Base-by-base conservation (phyloP, 1,140 invertebrate species). In the Brachionus asplanchnoidis region DNA sequence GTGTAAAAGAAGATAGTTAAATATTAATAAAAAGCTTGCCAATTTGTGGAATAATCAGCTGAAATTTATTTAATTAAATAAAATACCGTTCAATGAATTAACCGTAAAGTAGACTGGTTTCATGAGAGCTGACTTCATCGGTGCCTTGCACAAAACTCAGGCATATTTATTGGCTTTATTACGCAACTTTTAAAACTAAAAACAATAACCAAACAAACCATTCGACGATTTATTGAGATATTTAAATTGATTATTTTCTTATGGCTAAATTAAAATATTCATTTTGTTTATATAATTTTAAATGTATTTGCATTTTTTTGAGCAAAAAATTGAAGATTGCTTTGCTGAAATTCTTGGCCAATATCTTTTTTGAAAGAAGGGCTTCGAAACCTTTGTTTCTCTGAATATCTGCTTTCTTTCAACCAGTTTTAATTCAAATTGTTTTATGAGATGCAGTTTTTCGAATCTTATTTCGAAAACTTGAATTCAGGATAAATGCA, bases 261-360 rank as follows among this genome's bases (percentile, higher is more conserved):
- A 23, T 32, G 32, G 32, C 32, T 17, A 40, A 68, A 68, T 32
- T 68, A 68, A 68, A 68, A 68, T 68, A 68, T 28, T 68, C 66
- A 14, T 68, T 40, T 68, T 68, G 66, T 68, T 68, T 68, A 32
- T 68, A 32, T 68, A 68, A 32, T 68, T 68, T 68, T 11, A 68
- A 68, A 68, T 68, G 28, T 68, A 68, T 68, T 40, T 68, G 66
- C n/a, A 68, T 68, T 32, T 6, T 28, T 28, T 14, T 68, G 12
- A 32, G 26, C 32, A 32, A 26, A 26, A 23, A 36, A 36, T 36
- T 36, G 32, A 36, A 36, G 32, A 36, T 36, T 17, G 3, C 11
- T 68, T 40, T 68, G n/a, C 5, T 68, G n/a, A 32, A 68, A 68
- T 68, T 12, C 32, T 68, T 32, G 66, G 26, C 66, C 26, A 68